A percentile compares a stretch with the other conserved stretches of the same genome.
Evolutionary conservation across 2,888 invertebrate species (phyloP).

Genomic region (Drosophila borborema): DNA sequence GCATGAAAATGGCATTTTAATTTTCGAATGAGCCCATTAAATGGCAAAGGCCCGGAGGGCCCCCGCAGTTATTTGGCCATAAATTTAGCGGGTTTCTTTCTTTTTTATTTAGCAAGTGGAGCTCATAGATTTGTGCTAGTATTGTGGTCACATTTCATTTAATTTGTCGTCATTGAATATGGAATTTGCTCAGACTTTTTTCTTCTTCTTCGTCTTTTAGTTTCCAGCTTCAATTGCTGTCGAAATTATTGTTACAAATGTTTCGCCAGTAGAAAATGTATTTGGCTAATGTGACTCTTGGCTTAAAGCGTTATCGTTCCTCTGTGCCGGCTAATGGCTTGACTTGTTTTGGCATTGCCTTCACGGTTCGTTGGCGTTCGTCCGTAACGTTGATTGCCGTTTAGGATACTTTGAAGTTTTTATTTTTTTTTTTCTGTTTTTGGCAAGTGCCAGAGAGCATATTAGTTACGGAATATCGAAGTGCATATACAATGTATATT

Average conservation of each 20-base stretch:
- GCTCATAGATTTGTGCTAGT: constrained; percentile 46
- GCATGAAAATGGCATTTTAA: constrained; percentile 55
- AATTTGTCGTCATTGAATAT: constrained; percentile 50
- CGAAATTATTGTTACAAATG: constrained; percentile 51
- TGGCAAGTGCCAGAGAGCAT: constrained; percentile 11
- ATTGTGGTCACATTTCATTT: constrained; percentile 53
- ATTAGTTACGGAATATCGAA: constrained; percentile 1
- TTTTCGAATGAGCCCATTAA: constrained; percentile 57
- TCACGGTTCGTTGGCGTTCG: constrained; percentile 59
- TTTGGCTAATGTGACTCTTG: constrained; percentile 52
- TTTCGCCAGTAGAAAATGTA: constrained; percentile 47
- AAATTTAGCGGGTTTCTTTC: constrained; percentile 14
- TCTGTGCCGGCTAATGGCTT: constrained; percentile 57
- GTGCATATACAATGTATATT: too few relatives aligned
- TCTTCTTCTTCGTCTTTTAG: neutral
- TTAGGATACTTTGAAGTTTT: constrained; percentile 46
- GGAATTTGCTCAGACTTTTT: neutral
- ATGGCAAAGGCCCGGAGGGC: neutral
- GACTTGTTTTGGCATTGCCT: constrained; percentile 38
- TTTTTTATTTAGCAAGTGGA: constrained; percentile 39
- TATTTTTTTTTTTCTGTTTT: constrained; percentile 8
- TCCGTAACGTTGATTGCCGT: constrained; percentile 25
- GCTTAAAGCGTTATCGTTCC: neutral
- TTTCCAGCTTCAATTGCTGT: constrained; percentile 10
- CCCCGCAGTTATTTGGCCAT: constrained; percentile 21